Percentiles rank a stretch among this genome's conserved stretches.
Evolutionary conservation across 2,113 vertebrate species (phyloP).

Genomic region (Ciconia boyciana): DNA sequence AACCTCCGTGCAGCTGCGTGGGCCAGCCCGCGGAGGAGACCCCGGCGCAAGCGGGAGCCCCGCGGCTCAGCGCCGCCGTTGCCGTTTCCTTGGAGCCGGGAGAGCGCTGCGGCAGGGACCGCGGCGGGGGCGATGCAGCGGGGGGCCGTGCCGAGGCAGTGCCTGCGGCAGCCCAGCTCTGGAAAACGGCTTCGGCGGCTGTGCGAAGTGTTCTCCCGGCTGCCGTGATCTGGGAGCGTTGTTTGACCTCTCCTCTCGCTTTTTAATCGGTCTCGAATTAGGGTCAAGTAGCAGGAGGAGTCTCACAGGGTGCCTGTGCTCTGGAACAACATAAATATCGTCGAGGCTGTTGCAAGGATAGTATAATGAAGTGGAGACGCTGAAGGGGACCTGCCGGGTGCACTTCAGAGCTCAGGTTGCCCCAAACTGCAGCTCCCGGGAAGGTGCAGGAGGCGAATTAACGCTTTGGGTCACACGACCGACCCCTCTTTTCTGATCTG

Average conservation of each 20-base stretch:
- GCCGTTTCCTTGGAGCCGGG: neutral
- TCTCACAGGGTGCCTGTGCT: neutral
- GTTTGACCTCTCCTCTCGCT: neutral
- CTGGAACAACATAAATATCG: no score
- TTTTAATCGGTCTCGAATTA: neutral
- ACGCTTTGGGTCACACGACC: fast-evolving
- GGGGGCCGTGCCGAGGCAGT: no score
- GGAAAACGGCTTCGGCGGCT: neutral
- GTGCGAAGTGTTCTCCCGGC: neutral
- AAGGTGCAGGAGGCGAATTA: neutral
- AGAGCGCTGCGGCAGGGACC: neutral
- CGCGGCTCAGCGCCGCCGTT: neutral
- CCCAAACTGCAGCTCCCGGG: neutral
- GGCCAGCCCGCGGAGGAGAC: neutral
- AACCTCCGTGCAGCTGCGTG: neutral
- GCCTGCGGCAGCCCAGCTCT: neutral
- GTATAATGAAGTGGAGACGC: no score
- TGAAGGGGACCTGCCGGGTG: neutral
- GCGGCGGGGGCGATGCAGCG: no score
- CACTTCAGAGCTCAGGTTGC: neutral
- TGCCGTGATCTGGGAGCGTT: neutral
- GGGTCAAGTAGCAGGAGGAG: neutral
- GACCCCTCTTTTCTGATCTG: neutral
- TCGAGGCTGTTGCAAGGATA: neutral
- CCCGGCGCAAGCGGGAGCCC: neutral